Conservation (phyloP, 1,140 invertebrate species). For the Drosophila pachea region DNA sequence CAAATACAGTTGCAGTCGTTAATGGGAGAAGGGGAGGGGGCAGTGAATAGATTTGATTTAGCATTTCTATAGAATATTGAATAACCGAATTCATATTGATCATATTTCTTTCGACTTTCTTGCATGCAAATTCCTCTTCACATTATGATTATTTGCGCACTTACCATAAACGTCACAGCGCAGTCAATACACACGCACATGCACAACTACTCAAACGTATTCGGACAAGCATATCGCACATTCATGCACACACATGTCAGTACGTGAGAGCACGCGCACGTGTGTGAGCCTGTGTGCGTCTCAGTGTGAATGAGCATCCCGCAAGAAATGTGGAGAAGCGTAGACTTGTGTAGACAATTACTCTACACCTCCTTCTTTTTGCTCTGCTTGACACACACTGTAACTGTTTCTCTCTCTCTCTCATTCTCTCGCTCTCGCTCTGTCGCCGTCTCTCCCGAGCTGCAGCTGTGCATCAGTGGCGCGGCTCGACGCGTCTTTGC, state of each 20-base stretch:
- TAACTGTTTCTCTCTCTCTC: not conserved
- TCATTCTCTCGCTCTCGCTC: not conserved
- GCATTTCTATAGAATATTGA: not conserved
- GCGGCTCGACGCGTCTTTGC: not conserved
- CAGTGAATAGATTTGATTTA: too few relatives aligned
- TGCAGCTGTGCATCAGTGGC: not conserved
- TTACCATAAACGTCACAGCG: constrained; percentile 22
- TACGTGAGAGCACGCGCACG: not conserved
- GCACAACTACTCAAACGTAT: not conserved
- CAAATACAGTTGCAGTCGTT: not conserved
- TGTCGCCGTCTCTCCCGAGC: not conserved
- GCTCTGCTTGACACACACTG: not conserved
- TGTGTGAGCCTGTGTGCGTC: constrained; percentile 1
- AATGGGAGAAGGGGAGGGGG: not conserved
- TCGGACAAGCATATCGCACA: not conserved
- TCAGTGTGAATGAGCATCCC: not conserved
- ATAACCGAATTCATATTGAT: not conserved
- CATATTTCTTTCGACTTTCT: constrained; percentile 20
- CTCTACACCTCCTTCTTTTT: not conserved
- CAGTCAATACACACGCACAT: constrained; percentile 8
- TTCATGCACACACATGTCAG: not conserved
- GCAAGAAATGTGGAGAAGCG: constrained; percentile 9
- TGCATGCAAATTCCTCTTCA: constrained; percentile 17
- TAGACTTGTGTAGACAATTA: constrained; percentile 6
- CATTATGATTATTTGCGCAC: constrained; percentile 26